Evolutionary conservation across 2,888 invertebrate genomes (phyloP).

Genomic region (Crossocerus cetratus): DNA sequence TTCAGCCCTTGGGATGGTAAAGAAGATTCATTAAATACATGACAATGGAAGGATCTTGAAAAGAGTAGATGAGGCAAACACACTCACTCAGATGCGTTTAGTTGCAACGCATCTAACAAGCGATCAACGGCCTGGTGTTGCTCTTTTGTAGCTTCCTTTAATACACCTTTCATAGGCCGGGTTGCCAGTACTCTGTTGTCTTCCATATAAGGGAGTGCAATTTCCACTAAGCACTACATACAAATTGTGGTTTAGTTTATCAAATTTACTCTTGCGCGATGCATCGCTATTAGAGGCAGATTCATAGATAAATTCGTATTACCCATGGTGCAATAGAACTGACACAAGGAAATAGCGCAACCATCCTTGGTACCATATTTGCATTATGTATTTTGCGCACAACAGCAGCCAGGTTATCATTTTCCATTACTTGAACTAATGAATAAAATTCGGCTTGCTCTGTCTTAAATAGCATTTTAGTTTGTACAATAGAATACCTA

Average conservation of each 20-base stretch:
- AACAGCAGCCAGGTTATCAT: conserved; percentile 54
- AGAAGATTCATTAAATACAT: too few relatives aligned
- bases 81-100: background rate
- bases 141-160: conserved; percentile 27
- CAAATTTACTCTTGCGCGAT: background rate
- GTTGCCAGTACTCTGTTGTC: conserved; percentile 30
- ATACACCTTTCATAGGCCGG: conserved; percentile 30
- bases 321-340: conserved; percentile 60
- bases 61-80: background rate
- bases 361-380: conserved; percentile 52
- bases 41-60: too few relatives aligned
- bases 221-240: conserved; percentile 38
- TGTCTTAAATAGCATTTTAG: conserved; percentile 33
- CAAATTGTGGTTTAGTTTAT: background rate
- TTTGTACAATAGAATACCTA: background rate
- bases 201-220: conserved; percentile 37
- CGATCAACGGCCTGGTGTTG: conserved; percentile 21
- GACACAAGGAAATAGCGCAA: conserved; percentile 56
- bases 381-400: conserved; percentile 51
- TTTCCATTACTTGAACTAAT: conserved; percentile 57
- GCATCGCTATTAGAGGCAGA: background rate
- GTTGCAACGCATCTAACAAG: background rate
- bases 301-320: background rate
- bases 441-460: conserved; percentile 56
- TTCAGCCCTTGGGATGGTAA: conserved; percentile 6